Evolutionary conservation across 1,140 invertebrate species (phyloP).

Genomic region (Drosophila bocqueti): DNA sequence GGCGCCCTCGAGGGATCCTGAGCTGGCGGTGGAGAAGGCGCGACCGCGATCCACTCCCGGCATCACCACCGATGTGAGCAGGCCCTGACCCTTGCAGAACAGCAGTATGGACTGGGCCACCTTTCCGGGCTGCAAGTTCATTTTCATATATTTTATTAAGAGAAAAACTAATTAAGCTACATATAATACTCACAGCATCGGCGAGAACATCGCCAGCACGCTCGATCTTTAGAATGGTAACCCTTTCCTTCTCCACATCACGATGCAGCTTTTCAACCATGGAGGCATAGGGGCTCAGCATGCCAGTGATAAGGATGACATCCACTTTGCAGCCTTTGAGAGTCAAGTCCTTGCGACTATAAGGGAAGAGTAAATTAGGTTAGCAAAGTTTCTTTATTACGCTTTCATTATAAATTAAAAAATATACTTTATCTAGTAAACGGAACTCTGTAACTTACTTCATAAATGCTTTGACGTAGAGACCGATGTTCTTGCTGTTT

Average conservation of each 20-base stretch:
- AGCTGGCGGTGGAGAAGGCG: slow-evolving; percentile 86
- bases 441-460: slow-evolving; percentile 86
- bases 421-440: neutral
- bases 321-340: slow-evolving; percentile 90
- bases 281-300: slow-evolving; percentile 91
- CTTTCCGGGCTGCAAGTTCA: slow-evolving; percentile 89
- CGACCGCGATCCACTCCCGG: slow-evolving; percentile 89
- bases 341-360: slow-evolving; percentile 90
- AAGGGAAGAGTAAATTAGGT: neutral
- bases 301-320: slow-evolving; percentile 92
- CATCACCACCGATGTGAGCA: slow-evolving; percentile 90
- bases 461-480: slow-evolving; percentile 93
- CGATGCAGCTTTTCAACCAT: slow-evolving; percentile 92
- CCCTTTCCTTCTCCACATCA: slow-evolving; percentile 92
- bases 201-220: slow-evolving; percentile 91
- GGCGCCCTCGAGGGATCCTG: slow-evolving; percentile 84
- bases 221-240: slow-evolving; percentile 93
- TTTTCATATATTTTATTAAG: neutral
- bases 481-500: slow-evolving; percentile 93
- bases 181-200: slow-evolving; percentile 88
- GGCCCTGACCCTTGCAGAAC: slow-evolving; percentile 92
- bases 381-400: neutral
- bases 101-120: slow-evolving; percentile 92
- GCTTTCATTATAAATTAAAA: neutral
- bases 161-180: neutral